phyloP scores from a whole-genome alignment of 1,140 invertebrate genomes.

The Zaprionus gabonicus region DNA sequence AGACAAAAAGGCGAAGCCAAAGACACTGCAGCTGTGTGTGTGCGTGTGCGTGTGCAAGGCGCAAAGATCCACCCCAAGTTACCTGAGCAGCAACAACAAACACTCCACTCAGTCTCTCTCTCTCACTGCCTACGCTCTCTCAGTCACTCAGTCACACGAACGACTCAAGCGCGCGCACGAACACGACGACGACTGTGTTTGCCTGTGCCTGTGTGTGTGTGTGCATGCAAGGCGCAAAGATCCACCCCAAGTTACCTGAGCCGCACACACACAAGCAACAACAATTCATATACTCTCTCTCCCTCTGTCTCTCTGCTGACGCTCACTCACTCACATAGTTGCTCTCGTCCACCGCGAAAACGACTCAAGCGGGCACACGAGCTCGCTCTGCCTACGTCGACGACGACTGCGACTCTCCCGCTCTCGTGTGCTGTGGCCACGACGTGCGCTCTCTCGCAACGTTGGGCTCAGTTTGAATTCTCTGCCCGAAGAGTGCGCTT shows the following conservation, averaged over 20 bases:
- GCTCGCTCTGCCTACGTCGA: neutral
- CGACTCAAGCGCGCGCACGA: neutral
- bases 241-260: conserved; percentile 70
- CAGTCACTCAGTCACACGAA: neutral
- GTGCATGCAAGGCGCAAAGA: conserved; percentile 57
- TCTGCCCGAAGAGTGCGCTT: conserved; percentile 81
- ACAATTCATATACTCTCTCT: conserved; percentile 6
- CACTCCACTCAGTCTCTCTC: neutral
- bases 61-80: conserved; percentile 71
- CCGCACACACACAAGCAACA: neutral
- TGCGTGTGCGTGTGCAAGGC: conserved; percentile 29
- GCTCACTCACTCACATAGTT: neutral
- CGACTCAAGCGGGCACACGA: conserved; percentile 28
- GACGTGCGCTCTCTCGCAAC: conserved; percentile 6
- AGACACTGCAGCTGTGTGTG: conserved; percentile 3
- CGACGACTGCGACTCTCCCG: neutral
- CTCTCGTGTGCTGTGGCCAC: conserved; percentile 1
- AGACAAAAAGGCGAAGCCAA: conserved; percentile 39
- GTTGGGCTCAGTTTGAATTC: conserved; percentile 75
- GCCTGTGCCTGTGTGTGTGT: conserved; percentile 11
- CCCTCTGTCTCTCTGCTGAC: neutral
- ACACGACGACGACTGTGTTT: conserved; percentile 7
- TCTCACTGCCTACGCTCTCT: conserved; percentile 4
- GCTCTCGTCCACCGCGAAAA: conserved; percentile 10
- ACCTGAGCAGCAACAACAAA: conserved; percentile 42